phyloP scores from a whole-genome alignment of 2,888 invertebrate species.

The Pristionchus japonicus region DNA sequence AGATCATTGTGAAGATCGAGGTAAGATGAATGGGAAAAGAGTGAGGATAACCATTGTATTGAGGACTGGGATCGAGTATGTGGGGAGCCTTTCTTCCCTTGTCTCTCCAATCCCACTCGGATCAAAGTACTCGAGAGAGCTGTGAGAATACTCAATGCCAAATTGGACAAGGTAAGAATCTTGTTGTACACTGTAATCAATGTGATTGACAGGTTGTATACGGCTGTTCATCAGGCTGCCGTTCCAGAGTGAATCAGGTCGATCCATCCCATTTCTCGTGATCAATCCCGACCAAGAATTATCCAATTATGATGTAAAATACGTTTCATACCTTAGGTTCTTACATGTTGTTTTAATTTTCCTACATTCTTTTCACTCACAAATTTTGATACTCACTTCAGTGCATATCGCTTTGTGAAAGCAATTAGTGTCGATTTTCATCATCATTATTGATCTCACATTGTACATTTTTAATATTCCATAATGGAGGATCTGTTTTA shows the following conservation, averaged over 20 bases:
- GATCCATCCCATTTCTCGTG: not conserved
- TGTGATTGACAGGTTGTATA: not conserved
- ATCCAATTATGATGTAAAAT: not conserved
- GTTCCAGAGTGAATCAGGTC: not conserved
- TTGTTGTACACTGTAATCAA: not conserved
- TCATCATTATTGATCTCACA: not conserved
- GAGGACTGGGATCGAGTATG: not conserved
- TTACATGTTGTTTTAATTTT: not conserved
- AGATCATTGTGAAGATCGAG: not conserved
- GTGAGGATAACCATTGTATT: not conserved
- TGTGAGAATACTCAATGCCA: not conserved
- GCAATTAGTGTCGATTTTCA: not conserved
- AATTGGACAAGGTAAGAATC: not conserved
- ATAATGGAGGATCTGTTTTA: not conserved
- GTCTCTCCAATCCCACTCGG: not conserved
- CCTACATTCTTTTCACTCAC: not conserved
- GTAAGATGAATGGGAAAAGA: not conserved
- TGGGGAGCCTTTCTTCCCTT: not conserved
- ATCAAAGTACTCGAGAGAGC: constrained; percentile 4
- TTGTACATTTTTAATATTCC: not conserved
- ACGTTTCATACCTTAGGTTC: not conserved
- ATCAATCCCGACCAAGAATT: not conserved
- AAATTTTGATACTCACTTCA: too few relatives aligned
- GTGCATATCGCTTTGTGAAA: not conserved
- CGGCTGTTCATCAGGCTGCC: not conserved